These are phyloP conservation scores for Stigmatopora nigra DNA, from an alignment of 2,113 vertebrate species.

Conservation along the genomic window DNA sequence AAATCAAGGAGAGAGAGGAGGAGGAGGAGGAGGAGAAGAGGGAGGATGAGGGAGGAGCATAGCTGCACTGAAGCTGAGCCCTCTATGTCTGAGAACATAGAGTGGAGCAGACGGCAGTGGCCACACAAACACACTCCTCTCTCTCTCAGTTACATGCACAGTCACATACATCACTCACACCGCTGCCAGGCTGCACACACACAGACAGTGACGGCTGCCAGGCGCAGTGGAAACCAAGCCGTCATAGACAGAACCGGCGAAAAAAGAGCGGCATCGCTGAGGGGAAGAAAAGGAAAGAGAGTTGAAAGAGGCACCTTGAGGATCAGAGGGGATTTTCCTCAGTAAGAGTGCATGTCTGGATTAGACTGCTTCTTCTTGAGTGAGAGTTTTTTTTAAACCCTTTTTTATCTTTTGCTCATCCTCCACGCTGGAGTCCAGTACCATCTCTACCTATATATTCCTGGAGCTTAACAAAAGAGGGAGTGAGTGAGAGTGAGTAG, in stretches of 20 bases:
- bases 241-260: constrained; percentile 52
- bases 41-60: constrained; percentile 54
- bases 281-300: constrained; percentile 52
- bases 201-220: constrained; percentile 56
- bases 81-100: constrained; percentile 60
- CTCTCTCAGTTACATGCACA: constrained; percentile 60
- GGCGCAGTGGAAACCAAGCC: constrained; percentile 57
- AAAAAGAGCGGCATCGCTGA: constrained; percentile 53
- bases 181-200: constrained; percentile 21
- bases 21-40: constrained; percentile 41
- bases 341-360: constrained; percentile 53
- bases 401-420: constrained; percentile 51
- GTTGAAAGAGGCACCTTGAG: constrained; percentile 66
- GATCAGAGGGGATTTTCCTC: constrained; percentile 63
- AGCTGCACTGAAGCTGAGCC: constrained; percentile 64
- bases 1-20: constrained; percentile 46
- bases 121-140: constrained; percentile 61
- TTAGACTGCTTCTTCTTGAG: constrained; percentile 45
- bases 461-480: constrained; percentile 62
- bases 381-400: constrained; percentile 48
- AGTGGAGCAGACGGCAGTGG: constrained; percentile 71
- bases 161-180: constrained; percentile 50
- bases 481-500: constrained; percentile 36
- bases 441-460: constrained; percentile 59
- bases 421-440: constrained; percentile 44